Percentiles rank a stretch among this genome's conserved stretches.
Conservation (phyloP, 2,113 vertebrate genomes). For the Chascanopsetta lugubris region DNA sequence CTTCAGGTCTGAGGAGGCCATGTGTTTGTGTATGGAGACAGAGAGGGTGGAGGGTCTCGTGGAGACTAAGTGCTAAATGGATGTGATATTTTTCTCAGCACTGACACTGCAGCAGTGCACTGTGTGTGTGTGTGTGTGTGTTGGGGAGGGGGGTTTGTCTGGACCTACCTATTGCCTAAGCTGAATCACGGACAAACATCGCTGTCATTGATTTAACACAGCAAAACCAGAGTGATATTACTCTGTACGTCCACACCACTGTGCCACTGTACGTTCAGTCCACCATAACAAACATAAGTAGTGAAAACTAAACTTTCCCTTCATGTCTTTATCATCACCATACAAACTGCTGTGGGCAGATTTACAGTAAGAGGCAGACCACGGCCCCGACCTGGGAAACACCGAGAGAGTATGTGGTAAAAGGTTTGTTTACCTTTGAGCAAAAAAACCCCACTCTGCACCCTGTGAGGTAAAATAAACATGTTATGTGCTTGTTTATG, state of each 20-base stretch:
- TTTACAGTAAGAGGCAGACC: slow-evolving; percentile 65
- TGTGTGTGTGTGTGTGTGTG: too few species aligned
- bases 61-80: slow-evolving; percentile 57
- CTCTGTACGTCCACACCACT: slow-evolving; percentile 13
- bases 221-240: slow-evolving; percentile 10
- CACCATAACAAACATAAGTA: slow-evolving; percentile 26
- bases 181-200: slow-evolving; percentile 26
- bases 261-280: slow-evolving; percentile 10
- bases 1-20: not conserved
- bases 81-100: slow-evolving; percentile 70
- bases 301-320: slow-evolving; percentile 15
- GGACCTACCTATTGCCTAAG: slow-evolving; percentile 6
- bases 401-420: slow-evolving; percentile 41
- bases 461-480: slow-evolving; percentile 72
- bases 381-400: slow-evolving; percentile 42
- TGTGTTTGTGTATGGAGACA: slow-evolving; percentile 23
- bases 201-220: slow-evolving; percentile 25
- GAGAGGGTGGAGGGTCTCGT: slow-evolving; percentile 18
- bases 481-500: slow-evolving; percentile 55
- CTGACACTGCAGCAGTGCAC: slow-evolving; percentile 2
- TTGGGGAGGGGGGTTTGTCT: slow-evolving; percentile 23
- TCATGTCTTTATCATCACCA: not conserved
- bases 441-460: slow-evolving; percentile 54
- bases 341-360: slow-evolving; percentile 51
- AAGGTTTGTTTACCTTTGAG: slow-evolving; percentile 71